These are phyloP conservation scores for Telenomus remus DNA, from an alignment of 1,140 invertebrate genomes.

Conservation along the genomic window DNA sequence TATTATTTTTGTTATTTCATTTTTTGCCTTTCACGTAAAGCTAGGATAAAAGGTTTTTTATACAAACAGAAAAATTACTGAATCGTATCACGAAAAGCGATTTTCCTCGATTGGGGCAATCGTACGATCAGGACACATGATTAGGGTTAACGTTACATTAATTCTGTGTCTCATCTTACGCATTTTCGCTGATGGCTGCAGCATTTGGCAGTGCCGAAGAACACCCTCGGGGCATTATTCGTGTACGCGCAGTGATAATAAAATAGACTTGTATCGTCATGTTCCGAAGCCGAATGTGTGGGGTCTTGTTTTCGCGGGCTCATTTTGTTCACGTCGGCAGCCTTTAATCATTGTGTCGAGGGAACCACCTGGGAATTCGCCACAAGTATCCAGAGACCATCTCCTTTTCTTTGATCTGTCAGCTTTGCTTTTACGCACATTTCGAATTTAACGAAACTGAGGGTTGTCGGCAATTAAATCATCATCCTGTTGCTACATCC, in stretches of 20 bases:
- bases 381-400: constrained; percentile 52
- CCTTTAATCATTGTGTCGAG: constrained; percentile 57
- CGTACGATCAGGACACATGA: constrained; percentile 12
- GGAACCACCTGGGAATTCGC: constrained; percentile 49
- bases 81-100: constrained; percentile 1
- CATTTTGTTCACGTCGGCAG: constrained; percentile 48
- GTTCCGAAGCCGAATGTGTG: constrained; percentile 11
- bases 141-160: constrained; percentile 38
- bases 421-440: constrained; percentile 34
- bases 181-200: constrained; percentile 39
- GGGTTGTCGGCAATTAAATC: constrained; percentile 14
- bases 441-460: constrained; percentile 9
- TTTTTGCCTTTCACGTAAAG: too few relatives aligned
- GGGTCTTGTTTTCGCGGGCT: constrained; percentile 48
- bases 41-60: too few relatives aligned
- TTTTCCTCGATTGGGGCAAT: constrained; percentile 15
- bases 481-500: constrained; percentile 10
- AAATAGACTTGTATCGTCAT: constrained; percentile 44
- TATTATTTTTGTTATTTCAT: too few relatives aligned
- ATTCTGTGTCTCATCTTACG: constrained; percentile 40
- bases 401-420: constrained; percentile 55
- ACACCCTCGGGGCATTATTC: constrained; percentile 41
- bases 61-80: neutral
- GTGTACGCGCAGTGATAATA: constrained; percentile 35
- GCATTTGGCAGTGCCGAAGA: constrained; percentile 23